Evolutionary conservation across 2,113 vertebrate genomes (phyloP).

Genomic region (Megaceryle maxima): DNA sequence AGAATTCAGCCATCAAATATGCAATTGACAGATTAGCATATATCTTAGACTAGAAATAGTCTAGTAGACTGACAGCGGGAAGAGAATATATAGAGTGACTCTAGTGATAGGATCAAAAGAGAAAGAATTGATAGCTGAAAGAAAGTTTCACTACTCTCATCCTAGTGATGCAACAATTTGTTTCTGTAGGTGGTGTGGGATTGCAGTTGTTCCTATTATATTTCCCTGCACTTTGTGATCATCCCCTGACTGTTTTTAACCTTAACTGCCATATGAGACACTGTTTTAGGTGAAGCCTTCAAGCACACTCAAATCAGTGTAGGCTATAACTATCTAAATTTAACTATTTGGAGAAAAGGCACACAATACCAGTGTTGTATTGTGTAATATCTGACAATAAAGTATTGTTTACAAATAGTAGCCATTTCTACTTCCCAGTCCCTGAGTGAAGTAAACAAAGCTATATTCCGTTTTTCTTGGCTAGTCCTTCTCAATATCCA

Average conservation of each 20-base stretch:
- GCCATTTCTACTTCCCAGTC: background rate
- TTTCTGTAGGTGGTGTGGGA: background rate
- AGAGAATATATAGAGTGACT: background rate
- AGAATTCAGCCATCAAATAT: background rate
- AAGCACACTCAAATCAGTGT: background rate
- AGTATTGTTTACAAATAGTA: background rate
- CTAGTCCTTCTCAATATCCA: background rate
- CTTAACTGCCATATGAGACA: background rate
- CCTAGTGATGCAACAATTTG: background rate
- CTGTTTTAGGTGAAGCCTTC: background rate
- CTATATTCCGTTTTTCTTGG: background rate
- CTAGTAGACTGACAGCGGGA: background rate
- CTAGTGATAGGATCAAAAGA: background rate
- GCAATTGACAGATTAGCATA: background rate
- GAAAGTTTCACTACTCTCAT: background rate
- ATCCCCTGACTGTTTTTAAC: background rate
- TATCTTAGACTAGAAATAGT: background rate
- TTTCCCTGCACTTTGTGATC: background rate
- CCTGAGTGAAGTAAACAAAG: background rate
- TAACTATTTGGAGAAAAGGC: background rate
- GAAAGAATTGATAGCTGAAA: background rate
- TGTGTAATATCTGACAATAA: background rate
- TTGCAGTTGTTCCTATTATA: background rate
- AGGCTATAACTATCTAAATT: background rate
- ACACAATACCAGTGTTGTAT: background rate